Base-by-base conservation (phyloP, 1,140 invertebrate species). In the Aphaenogaster rudis region DNA sequence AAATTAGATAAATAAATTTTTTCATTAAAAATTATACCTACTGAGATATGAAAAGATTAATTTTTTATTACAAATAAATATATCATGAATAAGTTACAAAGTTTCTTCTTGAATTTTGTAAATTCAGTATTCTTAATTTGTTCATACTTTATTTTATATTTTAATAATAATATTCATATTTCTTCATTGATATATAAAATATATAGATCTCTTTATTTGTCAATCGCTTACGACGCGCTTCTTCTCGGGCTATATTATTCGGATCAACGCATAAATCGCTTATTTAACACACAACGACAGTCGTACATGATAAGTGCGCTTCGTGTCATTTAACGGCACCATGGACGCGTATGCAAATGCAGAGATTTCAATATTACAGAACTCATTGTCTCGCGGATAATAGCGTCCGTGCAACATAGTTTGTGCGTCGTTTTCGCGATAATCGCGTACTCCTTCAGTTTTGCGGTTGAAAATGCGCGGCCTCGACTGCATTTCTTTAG, bases 311-410 rank as follows among this genome's bases (percentile, higher is more conserved):
- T 84, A 84, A 84, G 76, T 50, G 66, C 11, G 54, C 59, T 48
- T 48, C 42, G n/a, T n/a, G 69, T 76, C 69, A 84, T 84, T 84
- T 84, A 84, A 59, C 42, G 7, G 28, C 67, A 28, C n/a, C 54
- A 71, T 13, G 3, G 28, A 61, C 42, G 52, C 21, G 21, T 74
- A 84, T 84, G 80, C 54, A 84, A 39, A 74, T 61, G 69, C 80
- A 45, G 64, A 81, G 50, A 84, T 76, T 74, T 84, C 80, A 76
- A 84, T 76, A 84, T 76, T 63, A 84, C 69, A 61, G 69, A 28
- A 39, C 33, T 74, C 69, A 84, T 84, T 84, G 80, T 84, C 45
- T 63, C n/a, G 11, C 17, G 80, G n/a, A 84, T 84, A 84, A 84
- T 74, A 61, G 54, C 28, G 69, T 63, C 42, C n/a, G 42, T n/a